Conservation (phyloP, 2,113 vertebrate genomes). For the Malurus melanocephalus region DNA sequence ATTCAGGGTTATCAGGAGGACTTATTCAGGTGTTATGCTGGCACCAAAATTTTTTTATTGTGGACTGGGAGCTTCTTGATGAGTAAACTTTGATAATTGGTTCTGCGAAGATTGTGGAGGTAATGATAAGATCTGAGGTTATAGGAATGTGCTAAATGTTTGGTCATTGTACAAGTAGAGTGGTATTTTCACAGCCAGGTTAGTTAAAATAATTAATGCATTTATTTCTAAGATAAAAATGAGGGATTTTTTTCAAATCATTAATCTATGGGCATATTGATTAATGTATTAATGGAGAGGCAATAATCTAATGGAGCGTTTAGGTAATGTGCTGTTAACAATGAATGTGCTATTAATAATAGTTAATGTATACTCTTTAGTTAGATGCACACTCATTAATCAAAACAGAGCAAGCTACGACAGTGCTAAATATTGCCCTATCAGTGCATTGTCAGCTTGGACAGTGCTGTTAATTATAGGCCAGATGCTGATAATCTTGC, state of each 20-base stretch:
- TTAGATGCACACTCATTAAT: slow-evolving; percentile 5
- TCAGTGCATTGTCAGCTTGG: slow-evolving; percentile 1
- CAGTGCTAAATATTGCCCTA: background rate
- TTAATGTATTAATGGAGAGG: background rate
- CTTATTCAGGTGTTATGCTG: background rate
- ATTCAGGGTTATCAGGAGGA: background rate
- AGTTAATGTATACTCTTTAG: background rate
- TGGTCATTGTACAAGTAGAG: background rate
- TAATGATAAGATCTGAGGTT: slow-evolving; percentile 31
- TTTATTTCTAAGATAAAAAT: background rate
- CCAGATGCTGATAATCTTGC: slow-evolving; percentile 32
- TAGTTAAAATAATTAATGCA: background rate
- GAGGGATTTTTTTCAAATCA: background rate
- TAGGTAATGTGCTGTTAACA: background rate
- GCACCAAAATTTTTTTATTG: background rate
- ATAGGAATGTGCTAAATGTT: background rate
- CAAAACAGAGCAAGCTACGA: background rate
- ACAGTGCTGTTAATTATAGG: slow-evolving; percentile 24
- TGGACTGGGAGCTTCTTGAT: background rate
- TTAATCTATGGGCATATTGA: background rate
- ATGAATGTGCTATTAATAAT: background rate
- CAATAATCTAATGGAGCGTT: background rate
- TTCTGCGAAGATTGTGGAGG: background rate
- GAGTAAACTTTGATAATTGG: background rate
- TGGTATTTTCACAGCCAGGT: background rate